Conservation (phyloP, 1,140 invertebrate species). For the Anthonomus grandis region DNA sequence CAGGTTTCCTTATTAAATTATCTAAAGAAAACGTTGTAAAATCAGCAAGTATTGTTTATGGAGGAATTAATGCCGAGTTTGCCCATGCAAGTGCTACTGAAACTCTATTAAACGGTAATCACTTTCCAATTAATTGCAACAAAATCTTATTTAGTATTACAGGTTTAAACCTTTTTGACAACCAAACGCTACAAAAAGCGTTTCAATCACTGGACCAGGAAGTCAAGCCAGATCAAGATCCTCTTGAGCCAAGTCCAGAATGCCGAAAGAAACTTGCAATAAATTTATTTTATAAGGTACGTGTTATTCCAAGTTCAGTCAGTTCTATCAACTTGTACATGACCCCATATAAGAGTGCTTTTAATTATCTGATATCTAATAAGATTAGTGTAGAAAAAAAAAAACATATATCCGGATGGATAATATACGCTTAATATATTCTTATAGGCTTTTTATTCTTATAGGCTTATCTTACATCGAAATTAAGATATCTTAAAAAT, state of each 20-base stretch:
- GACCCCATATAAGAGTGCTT: too few relatives aligned
- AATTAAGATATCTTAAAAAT: too few relatives aligned
- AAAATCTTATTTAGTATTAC: not conserved
- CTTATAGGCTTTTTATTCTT: too few relatives aligned
- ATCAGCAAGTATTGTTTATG: slow-evolving; percentile 52
- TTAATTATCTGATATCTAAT: too few relatives aligned
- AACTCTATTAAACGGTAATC: slow-evolving; percentile 56
- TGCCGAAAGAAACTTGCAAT: slow-evolving; percentile 65
- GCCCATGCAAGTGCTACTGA: slow-evolving; percentile 69
- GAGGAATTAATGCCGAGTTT: slow-evolving; percentile 68
- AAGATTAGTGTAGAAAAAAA: too few relatives aligned
- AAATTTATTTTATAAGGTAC: slow-evolving; percentile 68
- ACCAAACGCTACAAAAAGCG: slow-evolving; percentile 54
- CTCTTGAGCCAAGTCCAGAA: slow-evolving; percentile 61
- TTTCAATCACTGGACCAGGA: slow-evolving; percentile 58
- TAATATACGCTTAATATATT: too few relatives aligned
- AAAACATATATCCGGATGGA: too few relatives aligned
- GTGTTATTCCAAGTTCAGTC: too few relatives aligned
- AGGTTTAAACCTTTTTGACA: slow-evolving; percentile 49
- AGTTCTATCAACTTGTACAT: too few relatives aligned
- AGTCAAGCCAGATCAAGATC: slow-evolving; percentile 58
- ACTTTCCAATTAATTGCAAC: too few relatives aligned
- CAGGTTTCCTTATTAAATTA: slow-evolving; percentile 70
- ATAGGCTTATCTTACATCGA: too few relatives aligned
- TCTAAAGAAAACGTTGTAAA: slow-evolving; percentile 22